Base-by-base conservation (phyloP, 37 sponge, comb jelly and placozoan genomes). In the Bolinopsis microptera region DNA sequence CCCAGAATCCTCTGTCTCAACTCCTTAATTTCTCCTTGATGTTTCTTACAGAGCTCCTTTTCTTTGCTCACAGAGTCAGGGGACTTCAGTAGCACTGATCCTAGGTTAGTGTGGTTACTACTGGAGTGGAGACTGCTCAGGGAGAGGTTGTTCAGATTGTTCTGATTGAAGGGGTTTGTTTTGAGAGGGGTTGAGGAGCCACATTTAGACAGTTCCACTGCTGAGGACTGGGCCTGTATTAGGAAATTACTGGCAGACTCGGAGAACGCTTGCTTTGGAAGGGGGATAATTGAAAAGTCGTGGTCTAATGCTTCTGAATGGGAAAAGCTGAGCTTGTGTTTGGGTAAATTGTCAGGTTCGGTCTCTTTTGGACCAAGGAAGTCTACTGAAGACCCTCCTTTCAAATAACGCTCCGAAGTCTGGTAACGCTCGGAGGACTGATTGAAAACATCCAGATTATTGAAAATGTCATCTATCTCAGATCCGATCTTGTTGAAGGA, bases 401-500 rank as follows among this genome's bases (percentile, higher is more conserved):
- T 77, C 36, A 77, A 36, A 32, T 35, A 77, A 30, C 26, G 5
- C 5, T 70, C 74, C 2, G 74, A 70, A n/a, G n/a, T 70, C 26
- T 28, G 74, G 27, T 25, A 70, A 22, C 36, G 21, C 22, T 77
- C 80, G 2, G 80, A 77, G 0, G 80, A 13, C 80, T 77, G 80
- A 77, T 32, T 77, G 37, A 77, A 77, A 32, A 77, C 33, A 18
- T 77, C 80, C 21, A 77, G 35, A 32, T 27, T 32, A 34, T 32
- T 77, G 80, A 77, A 77, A 16, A 77, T 77, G 33, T 77, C 80
- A 36, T 77, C 80, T 32, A 77, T 77, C 18, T 77, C 80, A 34
- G 33, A 32, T 1, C 80, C 80, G 3, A 77, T 77, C 80, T 77
- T 77, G 35, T 77, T 27, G 80, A 77, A 77, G 21, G 80, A 77